Evolutionary conservation across 2,113 vertebrate genomes (phyloP), one percentile per base, ranked within the genome.

Genomic region (Nibea coibor): DNA sequence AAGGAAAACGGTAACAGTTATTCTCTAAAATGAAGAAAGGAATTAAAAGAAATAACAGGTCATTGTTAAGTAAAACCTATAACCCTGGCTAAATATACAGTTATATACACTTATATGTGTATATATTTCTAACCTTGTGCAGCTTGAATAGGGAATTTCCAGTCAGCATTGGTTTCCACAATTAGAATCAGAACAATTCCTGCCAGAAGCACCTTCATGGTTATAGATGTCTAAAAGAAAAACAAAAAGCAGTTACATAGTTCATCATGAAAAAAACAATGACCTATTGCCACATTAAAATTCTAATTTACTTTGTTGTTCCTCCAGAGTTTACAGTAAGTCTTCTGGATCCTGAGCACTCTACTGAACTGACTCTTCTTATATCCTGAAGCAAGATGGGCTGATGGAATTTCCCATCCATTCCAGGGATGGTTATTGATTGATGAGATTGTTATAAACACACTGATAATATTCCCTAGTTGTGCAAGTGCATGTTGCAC

Each of bases 121-220:
- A 43, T 7, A 20, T 24, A 10, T 65, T 48, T 69, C 16, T 67
- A 22, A 92, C 90, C 90, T 72, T 17, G 5, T 11, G 0, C 0
- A 22, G 81, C 87, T 87, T 93, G 17, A 54, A 0, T 2, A 1
- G 86, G 77, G 65, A 86, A 89, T 0, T 0, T 65, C 80, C 85
- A 76, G 42, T 92, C 69, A 7, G 90, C 88, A 10, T 87, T 83
- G 31, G 81, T 47, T 66, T 43, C 82, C 14, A 77, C 47, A 17
- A 83, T 56, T 5, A 89, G 39, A 47, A 79, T 19, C 72, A 93
- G 47, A 67, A 51, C 61, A 61, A 93, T 66, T 47, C 65, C 88
- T 61, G 81, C 70, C 19, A 86, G 48, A 59, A 84, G 28, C 59
- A 93, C 43, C 87, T 91, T 93, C 91, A 93, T 92, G 56, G 70